A percentile compares a stretch with the other conserved stretches of the same genome.
Conservation (phyloP, 2,888 invertebrate genomes). For the Polymixis lichenea region DNA sequence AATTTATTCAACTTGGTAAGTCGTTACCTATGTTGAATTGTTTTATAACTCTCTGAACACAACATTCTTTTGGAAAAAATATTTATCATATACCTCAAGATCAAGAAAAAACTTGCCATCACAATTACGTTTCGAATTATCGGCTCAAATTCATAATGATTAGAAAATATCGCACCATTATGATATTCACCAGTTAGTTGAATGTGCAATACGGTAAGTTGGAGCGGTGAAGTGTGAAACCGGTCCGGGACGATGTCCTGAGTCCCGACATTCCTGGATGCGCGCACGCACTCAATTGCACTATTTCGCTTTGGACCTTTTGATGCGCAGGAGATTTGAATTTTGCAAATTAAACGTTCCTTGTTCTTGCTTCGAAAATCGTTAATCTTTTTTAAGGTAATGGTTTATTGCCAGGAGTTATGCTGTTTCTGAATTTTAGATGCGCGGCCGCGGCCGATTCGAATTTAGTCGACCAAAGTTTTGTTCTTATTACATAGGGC, state of each 20-base stretch:
- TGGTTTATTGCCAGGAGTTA: conserved; percentile 42
- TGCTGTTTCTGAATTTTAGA: conserved; percentile 43
- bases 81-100: too few relatives aligned
- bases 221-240: conserved; percentile 76
- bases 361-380: conserved; percentile 41
- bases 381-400: conserved; percentile 39
- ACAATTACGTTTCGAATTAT: neutral
- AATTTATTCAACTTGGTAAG: neutral
- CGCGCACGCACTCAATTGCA: conserved; percentile 75
- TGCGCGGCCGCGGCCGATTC: conserved; percentile 23
- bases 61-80: too few relatives aligned
- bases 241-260: conserved; percentile 86
- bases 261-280: conserved; percentile 86
- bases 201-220: conserved; percentile 70
- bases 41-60: too few relatives aligned
- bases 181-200: conserved; percentile 64
- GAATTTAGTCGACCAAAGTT: conserved; percentile 21
- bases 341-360: conserved; percentile 53
- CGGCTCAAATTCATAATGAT: conserved; percentile 23
- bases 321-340: conserved; percentile 59
- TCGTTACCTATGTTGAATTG: too few relatives aligned
- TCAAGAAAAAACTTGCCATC: neutral
- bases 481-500: conserved; percentile 26
- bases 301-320: conserved; percentile 73
- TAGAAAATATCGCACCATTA: conserved; percentile 59